Percentiles rank a stretch among this genome's conserved stretches.
These are phyloP conservation scores for Cepaea nemoralis DNA, from an alignment of 1,140 invertebrate species.

Conservation along the genomic window DNA sequence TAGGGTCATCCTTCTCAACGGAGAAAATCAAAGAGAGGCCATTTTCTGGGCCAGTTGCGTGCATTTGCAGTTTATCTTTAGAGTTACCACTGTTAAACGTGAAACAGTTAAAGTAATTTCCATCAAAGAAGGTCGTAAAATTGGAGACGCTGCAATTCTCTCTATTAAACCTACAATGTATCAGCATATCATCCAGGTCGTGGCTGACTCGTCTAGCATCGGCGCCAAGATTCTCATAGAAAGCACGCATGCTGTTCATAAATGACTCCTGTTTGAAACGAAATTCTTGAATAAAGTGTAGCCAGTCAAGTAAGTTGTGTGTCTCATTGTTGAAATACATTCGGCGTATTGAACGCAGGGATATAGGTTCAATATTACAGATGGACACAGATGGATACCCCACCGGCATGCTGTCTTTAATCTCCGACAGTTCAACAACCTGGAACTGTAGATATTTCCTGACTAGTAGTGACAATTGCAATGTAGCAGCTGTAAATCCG, in stretches of 20 bases:
- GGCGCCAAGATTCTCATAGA: constrained; percentile 63
- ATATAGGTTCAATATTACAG: constrained; percentile 67
- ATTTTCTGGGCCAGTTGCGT: constrained; percentile 66
- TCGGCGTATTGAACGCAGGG: constrained; percentile 52
- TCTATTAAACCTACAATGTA: constrained; percentile 64
- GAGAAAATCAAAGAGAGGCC: constrained; percentile 65
- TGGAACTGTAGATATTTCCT: constrained; percentile 64
- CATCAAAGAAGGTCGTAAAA: constrained; percentile 62
- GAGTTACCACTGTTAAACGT: constrained; percentile 63
- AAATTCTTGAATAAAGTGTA: constrained; percentile 51
- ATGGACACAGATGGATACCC: constrained; percentile 66
- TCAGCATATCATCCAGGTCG: constrained; percentile 59
- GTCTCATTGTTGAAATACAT: constrained; percentile 36
- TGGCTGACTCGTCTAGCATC: constrained; percentile 59
- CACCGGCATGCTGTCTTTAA: constrained; percentile 67
- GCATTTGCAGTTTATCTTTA: constrained; percentile 56
- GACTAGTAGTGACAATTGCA: constrained; percentile 65
- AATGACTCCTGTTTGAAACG: constrained; percentile 46
- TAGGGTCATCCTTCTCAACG: constrained; percentile 65
- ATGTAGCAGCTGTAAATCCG: constrained; percentile 65
- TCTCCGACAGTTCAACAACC: constrained; percentile 66
- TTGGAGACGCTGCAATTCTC: constrained; percentile 54
- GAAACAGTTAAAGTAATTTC: constrained; percentile 67
- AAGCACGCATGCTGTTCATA: constrained; percentile 59
- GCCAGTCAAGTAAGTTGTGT: constrained; percentile 55